Evolutionary conservation across 2,113 vertebrate genomes (phyloP), one percentile per base, ranked within the genome.

Genomic region (Poicephalus meyeri): DNA sequence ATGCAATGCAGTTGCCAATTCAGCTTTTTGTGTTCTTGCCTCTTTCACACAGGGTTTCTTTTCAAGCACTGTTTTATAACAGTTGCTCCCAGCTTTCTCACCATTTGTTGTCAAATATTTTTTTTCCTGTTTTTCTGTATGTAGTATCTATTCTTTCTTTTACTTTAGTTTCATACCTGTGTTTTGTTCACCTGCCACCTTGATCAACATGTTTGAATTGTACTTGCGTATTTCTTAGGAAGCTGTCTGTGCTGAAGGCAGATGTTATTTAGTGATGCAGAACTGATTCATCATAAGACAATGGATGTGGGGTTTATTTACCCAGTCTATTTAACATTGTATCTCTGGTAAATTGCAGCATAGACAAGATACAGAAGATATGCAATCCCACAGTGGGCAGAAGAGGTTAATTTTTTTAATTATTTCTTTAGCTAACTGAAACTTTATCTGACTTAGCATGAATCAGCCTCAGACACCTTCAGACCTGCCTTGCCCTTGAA

Each of bases 211-310:
- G 10, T 49, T 65, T 42, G 64, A 58, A 24, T 64, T 44, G 42
- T 19, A 14, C 21, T 52, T 7, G 0, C 31, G 37, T 41, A 13
- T 68, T 89, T 88, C 41, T 50, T 18, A 31, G 55, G n/a, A 66
- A 2, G 9, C 15, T 0, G 0, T 52, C 31, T 61, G 18, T 6
- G 2, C 47, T 3, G 6, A 60, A 87, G 77, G 73, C 77, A 78
- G 41, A 2, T 55, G 41, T 44, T 61, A 7, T 19, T 82, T 39
- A 23, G 21, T 39, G 37, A 35, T 65, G 47, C 3, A 21, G 49
- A 80, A 61, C 20, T 69, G 58, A 61, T 47, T 56, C 28, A 80
- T 1, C 8, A 1, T 50, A 33, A 89, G 8, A 50, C 49, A 78
- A 0, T 17, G 16, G 80, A 64, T 8, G 17, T 82, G 66, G 23